phyloP scores from a whole-genome alignment of 2,113 vertebrate species.

The Pangasianodon hypophthalmus region DNA sequence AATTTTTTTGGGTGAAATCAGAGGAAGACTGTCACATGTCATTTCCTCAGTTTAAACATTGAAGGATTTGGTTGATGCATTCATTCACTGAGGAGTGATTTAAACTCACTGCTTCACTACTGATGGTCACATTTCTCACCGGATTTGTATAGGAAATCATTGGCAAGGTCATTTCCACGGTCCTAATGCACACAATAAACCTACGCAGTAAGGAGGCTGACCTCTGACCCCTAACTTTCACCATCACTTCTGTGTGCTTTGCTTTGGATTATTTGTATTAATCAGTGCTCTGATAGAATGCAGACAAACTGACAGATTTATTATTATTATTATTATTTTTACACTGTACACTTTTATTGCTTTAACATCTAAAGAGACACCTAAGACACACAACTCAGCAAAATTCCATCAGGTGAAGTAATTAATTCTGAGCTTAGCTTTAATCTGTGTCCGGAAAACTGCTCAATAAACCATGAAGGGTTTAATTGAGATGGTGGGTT shows the following conservation, averaged over 20 bases:
- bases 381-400: background rate
- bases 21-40: background rate
- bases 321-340: background rate
- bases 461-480: background rate
- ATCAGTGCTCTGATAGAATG: background rate
- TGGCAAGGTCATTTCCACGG: background rate
- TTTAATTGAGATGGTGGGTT: background rate
- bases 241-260: background rate
- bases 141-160: background rate
- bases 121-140: background rate
- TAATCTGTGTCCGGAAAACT: background rate
- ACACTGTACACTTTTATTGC: background rate
- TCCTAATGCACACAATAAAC: background rate
- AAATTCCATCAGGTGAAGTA: background rate
- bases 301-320: background rate
- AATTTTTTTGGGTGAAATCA: background rate
- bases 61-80: background rate
- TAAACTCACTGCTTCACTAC: background rate
- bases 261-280: background rate
- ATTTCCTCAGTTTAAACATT: background rate
- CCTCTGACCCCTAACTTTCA: background rate
- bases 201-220: background rate
- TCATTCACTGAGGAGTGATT: background rate
- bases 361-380: background rate
- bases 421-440: background rate